Conservation (phyloP, 2,113 vertebrate species). For the Gobio gobio region DNA sequence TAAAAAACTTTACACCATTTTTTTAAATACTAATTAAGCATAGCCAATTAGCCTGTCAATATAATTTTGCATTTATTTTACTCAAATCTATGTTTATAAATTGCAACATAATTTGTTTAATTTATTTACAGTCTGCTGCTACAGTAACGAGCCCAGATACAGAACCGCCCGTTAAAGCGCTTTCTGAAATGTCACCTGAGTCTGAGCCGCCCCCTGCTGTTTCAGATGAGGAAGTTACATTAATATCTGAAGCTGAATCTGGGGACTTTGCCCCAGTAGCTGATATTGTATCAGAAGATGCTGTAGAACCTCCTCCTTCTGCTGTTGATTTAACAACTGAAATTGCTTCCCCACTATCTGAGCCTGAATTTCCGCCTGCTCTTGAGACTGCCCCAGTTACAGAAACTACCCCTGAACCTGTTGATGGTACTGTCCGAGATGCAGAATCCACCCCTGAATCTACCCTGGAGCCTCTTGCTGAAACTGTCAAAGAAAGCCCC, state of each 20-base stretch:
- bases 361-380: neutral
- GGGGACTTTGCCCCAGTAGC: neutral
- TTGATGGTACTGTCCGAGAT: neutral
- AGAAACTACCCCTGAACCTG: slow-evolving; percentile 5
- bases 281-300: neutral
- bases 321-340: neutral
- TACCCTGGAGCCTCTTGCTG: no score
- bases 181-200: neutral
- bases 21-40: no score
- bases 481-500: no score
- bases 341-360: neutral
- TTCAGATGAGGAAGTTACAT: slow-evolving; percentile 8
- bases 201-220: neutral
- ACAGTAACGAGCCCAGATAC: neutral
- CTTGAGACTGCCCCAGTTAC: neutral
- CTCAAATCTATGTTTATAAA: no score
- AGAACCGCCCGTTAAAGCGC: neutral
- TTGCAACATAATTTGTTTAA: neutral
- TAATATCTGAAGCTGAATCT: neutral
- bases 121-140: slow-evolving; percentile 3
- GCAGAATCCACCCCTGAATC: neutral
- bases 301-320: neutral
- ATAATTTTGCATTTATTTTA: no score
- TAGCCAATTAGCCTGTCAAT: no score
- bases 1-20: no score